Conservation (phyloP, 1,140 invertebrate genomes). For the Pantala flavescens region DNA sequence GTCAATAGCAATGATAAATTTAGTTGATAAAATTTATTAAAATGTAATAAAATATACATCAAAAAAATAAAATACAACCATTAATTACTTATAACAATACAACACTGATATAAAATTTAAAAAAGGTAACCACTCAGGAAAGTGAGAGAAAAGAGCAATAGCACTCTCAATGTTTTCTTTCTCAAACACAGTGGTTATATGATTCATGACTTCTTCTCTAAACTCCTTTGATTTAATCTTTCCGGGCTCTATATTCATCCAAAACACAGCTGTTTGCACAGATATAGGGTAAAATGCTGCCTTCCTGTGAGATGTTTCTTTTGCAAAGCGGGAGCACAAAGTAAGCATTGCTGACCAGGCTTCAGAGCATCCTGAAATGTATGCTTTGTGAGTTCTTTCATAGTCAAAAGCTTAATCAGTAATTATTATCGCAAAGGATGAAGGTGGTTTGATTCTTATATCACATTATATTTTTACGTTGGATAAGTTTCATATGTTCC, state of each 20-base stretch:
- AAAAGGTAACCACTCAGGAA: background rate
- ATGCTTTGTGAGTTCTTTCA: too few species aligned
- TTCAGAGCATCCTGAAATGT: background rate
- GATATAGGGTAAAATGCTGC: background rate
- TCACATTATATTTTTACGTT: too few species aligned
- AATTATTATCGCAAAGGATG: too few species aligned
- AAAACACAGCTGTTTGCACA: background rate
- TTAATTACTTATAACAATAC: too few species aligned
- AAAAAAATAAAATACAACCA: too few species aligned
- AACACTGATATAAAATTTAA: background rate
- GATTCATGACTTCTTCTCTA: background rate
- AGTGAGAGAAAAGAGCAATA: background rate
- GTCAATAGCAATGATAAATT: too few species aligned
- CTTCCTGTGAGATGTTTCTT: background rate
- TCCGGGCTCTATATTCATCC: background rate
- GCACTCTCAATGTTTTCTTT: background rate
- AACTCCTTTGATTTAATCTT: background rate
- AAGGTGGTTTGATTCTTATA: too few species aligned
- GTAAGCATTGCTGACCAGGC: background rate
- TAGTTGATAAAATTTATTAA: too few species aligned
- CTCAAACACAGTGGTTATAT: background rate
- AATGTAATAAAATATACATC: too few species aligned
- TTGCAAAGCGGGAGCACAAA: background rate
- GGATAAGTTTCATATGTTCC: too few species aligned
- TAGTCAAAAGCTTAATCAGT: too few species aligned